Evolutionary conservation across 2,113 vertebrate genomes (phyloP).

Genomic region (Chaetops frenatus): DNA sequence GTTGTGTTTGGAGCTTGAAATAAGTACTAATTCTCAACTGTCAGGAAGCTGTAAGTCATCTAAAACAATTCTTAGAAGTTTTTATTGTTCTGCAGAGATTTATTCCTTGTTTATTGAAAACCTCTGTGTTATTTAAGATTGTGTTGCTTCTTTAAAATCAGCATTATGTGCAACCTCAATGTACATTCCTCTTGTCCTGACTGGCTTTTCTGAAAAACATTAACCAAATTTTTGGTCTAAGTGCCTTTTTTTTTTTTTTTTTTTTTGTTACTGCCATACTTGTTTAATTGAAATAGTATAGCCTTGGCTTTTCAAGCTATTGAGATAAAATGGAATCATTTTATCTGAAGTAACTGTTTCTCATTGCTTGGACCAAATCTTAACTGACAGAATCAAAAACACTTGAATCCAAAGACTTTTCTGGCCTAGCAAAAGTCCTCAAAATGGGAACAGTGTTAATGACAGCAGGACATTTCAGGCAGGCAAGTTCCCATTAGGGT

Average conservation of each 20-base stretch:
- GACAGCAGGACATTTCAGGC: background rate
- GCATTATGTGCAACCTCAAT: background rate
- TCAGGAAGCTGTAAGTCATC: background rate
- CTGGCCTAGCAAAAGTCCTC: background rate
- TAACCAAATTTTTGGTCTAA: background rate
- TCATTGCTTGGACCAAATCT: background rate
- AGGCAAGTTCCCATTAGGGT: background rate
- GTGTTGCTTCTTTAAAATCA: background rate
- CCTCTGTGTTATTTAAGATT: background rate
- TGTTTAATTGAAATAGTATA: background rate
- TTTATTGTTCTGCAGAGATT: background rate
- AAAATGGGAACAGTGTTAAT: background rate
- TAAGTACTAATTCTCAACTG: background rate
- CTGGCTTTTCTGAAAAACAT: background rate
- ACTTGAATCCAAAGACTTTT: background rate
- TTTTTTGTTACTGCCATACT: background rate
- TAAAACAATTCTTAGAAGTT: background rate
- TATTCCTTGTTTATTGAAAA: background rate
- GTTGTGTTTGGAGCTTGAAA: background rate
- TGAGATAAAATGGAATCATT: background rate
- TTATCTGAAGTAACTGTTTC: background rate
- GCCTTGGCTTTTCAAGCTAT: background rate
- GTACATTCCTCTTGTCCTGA: background rate
- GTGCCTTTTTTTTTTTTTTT: background rate
- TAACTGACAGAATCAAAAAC: background rate